Evolutionary conservation across 2,888 invertebrate genomes (phyloP).

Genomic region (Tenthredo livida): DNA sequence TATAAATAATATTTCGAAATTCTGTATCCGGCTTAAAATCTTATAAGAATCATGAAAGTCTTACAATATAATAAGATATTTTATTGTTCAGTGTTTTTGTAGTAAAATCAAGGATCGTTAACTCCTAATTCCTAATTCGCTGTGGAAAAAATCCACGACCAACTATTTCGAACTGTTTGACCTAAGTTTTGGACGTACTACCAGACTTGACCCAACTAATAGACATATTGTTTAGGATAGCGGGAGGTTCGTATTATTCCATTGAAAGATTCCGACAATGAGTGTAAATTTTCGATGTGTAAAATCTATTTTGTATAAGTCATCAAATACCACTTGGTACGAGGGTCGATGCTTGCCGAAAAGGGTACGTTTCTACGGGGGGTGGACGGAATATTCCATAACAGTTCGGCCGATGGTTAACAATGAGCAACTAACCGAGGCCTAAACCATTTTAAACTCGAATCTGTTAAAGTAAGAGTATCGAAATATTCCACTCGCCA

Average conservation of each 20-base stretch:
- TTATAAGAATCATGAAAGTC: neutral
- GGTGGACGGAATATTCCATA: conserved; percentile 12
- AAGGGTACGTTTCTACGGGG: neutral
- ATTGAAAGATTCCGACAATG: neutral
- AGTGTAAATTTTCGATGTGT: neutral
- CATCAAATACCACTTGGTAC: neutral
- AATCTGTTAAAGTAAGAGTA: conserved; percentile 45
- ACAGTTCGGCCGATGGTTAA: conserved; percentile 20
- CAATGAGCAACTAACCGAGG: conserved; percentile 6
- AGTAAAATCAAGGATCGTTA: neutral
- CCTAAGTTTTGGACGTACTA: neutral
- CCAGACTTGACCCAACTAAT: neutral
- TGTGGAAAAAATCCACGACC: neutral
- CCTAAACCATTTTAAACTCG: conserved; percentile 47
- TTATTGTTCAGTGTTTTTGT: neutral
- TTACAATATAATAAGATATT: neutral
- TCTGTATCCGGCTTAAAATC: neutral
- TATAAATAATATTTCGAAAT: neutral
- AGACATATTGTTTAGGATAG: neutral
- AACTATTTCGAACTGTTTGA: neutral
- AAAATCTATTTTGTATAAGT: neutral
- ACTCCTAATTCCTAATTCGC: neutral
- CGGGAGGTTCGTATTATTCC: neutral
- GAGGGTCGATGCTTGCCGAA: neutral
- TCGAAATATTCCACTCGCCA: conserved; percentile 53